Evolutionary conservation across 2,797 vertebrate species (phyloP), one percentile per base, ranked within the genome.

Genomic region (Anabas testudineus): DNA sequence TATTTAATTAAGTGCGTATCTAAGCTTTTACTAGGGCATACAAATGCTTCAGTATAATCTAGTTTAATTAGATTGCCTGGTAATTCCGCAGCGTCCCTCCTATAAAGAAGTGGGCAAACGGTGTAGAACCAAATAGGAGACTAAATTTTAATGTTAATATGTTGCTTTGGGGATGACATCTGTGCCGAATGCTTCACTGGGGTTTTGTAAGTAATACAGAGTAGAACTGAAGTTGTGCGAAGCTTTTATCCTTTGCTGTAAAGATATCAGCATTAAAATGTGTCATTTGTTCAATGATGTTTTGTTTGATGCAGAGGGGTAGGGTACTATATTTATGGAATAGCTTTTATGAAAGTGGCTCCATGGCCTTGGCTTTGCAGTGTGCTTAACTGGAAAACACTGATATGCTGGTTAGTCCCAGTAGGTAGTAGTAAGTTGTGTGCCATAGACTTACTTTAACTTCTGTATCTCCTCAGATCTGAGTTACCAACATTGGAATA

Each of bases 401-500:
- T 32, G n/a, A n/a, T n/a, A n/a, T 32, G 30, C 9, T 32, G 30
- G 30, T 32, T 39, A 3, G 37, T 37, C 36, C 36, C 4, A 13
- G 15, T 41, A 15, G 18, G 41, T 41, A 41, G 41, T 7, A 15
- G 28, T 10, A 7, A 15, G 7, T 12, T 32, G 36, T 2, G 26
- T 37, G 1, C 15, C 43, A 37, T 22, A 30, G 7, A 28, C 34
- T 1, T 8, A 16, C 1, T 3, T 18, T 46, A 60, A 43, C 57
- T 52, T 62, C 1, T 63, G 3, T 47, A 7, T 74, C 42, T 67
- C 53, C 37, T 63, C 72, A 88, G 87, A 74, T 78, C 42, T 36
- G 48, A 64, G 34, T 41, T 61, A 6, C 34, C n/a, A 10, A 13
- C 51, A 30, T 59, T n/a, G 14, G 69, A 57, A 73, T 30, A 14